Conservation (phyloP, 1,140 invertebrate species). For the Apocrypta bakeri region DNA sequence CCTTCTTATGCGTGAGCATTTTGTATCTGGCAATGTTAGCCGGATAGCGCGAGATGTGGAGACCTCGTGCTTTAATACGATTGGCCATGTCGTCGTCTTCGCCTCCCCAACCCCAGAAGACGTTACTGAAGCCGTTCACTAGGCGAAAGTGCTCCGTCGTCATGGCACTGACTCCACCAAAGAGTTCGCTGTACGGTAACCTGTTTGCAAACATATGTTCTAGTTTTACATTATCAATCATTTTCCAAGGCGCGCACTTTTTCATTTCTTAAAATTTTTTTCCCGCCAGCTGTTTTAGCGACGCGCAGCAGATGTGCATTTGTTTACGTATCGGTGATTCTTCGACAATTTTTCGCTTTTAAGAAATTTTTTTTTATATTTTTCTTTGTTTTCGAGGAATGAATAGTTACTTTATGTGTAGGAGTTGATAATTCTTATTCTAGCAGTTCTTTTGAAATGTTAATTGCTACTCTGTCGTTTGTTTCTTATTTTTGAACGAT, state of each 20-base stretch:
- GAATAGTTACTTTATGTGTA: too few relatives aligned
- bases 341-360: too few relatives aligned
- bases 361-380: background rate
- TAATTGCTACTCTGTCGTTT: too few relatives aligned
- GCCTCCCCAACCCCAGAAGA: slow-evolving; percentile 94
- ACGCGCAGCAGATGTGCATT: too few relatives aligned
- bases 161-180: slow-evolving; percentile 92
- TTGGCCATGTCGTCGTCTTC: slow-evolving; percentile 96
- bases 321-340: too few relatives aligned
- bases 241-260: too few relatives aligned
- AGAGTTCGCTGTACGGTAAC: slow-evolving; percentile 90
- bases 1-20: slow-evolving; percentile 92
- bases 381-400: too few relatives aligned
- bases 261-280: too few relatives aligned
- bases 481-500: too few relatives aligned
- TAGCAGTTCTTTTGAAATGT: background rate
- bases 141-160: slow-evolving; percentile 85
- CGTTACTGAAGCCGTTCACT: slow-evolving; percentile 94
- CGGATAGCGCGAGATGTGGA: slow-evolving; percentile 91
- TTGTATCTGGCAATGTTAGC: slow-evolving; percentile 91
- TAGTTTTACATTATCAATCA: too few relatives aligned
- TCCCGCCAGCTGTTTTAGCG: too few relatives aligned
- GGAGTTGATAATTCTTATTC: too few relatives aligned
- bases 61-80: slow-evolving; percentile 84
- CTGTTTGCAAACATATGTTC: slow-evolving; percentile 70